Percentiles rank a stretch among this genome's conserved stretches.
phyloP scores from a whole-genome alignment of 2,113 vertebrate species.

The Lepidothrix coronata region DNA sequence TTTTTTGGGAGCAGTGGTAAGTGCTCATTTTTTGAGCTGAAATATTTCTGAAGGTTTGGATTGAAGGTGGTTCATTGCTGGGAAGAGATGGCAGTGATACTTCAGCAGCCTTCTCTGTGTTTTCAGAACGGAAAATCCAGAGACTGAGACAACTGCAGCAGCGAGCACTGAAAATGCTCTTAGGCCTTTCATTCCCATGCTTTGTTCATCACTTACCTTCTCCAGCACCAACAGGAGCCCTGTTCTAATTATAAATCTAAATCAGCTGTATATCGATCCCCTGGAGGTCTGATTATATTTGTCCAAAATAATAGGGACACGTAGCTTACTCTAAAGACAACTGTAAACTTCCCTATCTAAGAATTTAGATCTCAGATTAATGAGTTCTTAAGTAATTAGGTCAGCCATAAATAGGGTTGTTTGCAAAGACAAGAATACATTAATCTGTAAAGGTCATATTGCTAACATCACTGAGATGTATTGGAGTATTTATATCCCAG shows the following conservation, averaged over 20 bases:
- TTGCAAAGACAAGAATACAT: neutral
- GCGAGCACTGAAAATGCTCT: neutral
- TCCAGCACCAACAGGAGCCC: neutral
- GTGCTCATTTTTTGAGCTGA: neutral
- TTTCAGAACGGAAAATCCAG: neutral
- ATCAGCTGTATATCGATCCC: neutral
- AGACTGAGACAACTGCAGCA: neutral
- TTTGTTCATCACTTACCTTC: neutral
- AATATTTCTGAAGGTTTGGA: neutral
- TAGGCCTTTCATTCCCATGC: neutral
- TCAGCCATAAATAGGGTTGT: conserved; percentile 27
- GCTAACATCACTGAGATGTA: neutral
- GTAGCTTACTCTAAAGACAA: conserved; percentile 18
- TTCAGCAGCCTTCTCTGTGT: neutral
- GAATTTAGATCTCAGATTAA: conserved; percentile 19
- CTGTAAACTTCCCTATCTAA: neutral
- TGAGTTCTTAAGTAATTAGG: conserved; percentile 30
- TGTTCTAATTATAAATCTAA: neutral
- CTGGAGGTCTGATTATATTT: neutral
- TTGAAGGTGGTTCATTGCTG: neutral
- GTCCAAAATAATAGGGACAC: conserved; percentile 24
- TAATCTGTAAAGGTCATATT: conserved; percentile 1
- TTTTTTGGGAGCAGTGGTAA: neutral
- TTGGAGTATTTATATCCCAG: neutral
- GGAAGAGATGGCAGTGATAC: neutral